These are phyloP conservation scores for Drosophila kurseongensis DNA, from an alignment of 1,140 invertebrate genomes.

Conservation along the genomic window DNA sequence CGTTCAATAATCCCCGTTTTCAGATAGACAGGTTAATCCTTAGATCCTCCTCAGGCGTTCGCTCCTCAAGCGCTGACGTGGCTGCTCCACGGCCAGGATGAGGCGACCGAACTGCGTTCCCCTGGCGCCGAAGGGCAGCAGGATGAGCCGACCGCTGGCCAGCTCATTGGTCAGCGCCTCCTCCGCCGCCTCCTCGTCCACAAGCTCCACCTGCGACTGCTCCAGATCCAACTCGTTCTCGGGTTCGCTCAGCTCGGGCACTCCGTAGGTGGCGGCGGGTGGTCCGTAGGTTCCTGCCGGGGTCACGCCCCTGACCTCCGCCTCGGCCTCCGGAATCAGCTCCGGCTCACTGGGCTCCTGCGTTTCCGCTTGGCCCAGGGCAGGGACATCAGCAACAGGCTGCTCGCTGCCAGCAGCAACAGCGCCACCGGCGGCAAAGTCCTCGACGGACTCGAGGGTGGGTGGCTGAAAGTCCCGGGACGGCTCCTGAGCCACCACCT, in stretches of 20 bases:
- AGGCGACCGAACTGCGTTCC: constrained; percentile 64
- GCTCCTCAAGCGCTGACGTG: constrained; percentile 54
- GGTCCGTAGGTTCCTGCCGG: constrained; percentile 62
- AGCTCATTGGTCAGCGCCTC: constrained; percentile 46
- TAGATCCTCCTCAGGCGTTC: constrained; percentile 60
- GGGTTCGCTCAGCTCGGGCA: constrained; percentile 59
- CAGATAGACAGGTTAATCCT: neutral
- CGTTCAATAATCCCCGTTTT: constrained; percentile 6
- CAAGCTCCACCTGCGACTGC: constrained; percentile 69
- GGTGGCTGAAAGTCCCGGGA: constrained; percentile 79
- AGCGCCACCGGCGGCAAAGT: constrained; percentile 67
- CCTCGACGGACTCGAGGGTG: constrained; percentile 66
- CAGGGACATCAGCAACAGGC: constrained; percentile 83
- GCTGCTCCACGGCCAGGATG: constrained; percentile 66
- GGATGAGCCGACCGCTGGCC: constrained; percentile 60
- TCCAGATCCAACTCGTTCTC: constrained; percentile 64
- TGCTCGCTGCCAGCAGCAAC: constrained; percentile 61
- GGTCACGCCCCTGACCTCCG: constrained; percentile 30
- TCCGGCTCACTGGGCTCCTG: constrained; percentile 22
- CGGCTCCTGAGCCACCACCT: constrained; percentile 63
- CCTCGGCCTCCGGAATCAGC: neutral
- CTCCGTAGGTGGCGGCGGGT: constrained; percentile 58
- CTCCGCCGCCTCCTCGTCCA: constrained; percentile 47
- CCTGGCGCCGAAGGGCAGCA: constrained; percentile 55
- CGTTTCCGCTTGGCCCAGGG: constrained; percentile 51